phyloP scores from a whole-genome alignment of 2,797 vertebrate genomes.

The Myotis vivesi region DNA sequence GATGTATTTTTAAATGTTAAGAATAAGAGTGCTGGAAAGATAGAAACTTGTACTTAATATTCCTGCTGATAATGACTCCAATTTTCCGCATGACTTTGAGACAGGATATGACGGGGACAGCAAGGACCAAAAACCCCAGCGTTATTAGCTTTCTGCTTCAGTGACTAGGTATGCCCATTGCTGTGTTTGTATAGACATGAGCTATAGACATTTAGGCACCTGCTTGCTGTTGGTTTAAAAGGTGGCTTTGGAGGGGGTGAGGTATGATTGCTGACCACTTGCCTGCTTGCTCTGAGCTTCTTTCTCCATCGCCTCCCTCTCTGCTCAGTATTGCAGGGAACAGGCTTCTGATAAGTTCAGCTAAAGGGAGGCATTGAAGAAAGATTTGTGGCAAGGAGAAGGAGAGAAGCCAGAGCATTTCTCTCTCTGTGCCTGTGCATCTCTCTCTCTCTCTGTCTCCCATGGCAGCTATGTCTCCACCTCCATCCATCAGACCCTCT shows the following conservation, averaged over 20 bases:
- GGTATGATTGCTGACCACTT: background rate
- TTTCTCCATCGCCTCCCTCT: background rate
- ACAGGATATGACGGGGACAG: background rate
- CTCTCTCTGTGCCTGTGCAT: background rate
- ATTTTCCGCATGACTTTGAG: background rate
- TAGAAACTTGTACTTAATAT: background rate
- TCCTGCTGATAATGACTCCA: background rate
- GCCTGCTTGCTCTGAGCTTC: background rate
- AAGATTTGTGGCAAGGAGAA: background rate
- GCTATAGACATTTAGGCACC: no score
- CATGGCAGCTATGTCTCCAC: background rate
- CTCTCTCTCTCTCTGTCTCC: background rate
- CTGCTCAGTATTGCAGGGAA: background rate
- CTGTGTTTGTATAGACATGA: background rate
- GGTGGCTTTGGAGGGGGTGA: rapidly evolving
- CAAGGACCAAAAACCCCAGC: background rate
- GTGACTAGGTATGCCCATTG: background rate
- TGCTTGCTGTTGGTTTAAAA: background rate
- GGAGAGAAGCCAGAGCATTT: background rate
- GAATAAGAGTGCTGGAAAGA: background rate
- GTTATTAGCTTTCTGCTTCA: background rate
- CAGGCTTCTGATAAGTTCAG: background rate
- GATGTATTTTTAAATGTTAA: background rate
- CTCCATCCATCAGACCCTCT: background rate
- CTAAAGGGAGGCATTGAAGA: background rate